Percentiles rank a stretch among this genome's conserved stretches.
Evolutionary conservation across 2,888 invertebrate species (phyloP).

Genomic region (Pycnomerus fuliginosus): DNA sequence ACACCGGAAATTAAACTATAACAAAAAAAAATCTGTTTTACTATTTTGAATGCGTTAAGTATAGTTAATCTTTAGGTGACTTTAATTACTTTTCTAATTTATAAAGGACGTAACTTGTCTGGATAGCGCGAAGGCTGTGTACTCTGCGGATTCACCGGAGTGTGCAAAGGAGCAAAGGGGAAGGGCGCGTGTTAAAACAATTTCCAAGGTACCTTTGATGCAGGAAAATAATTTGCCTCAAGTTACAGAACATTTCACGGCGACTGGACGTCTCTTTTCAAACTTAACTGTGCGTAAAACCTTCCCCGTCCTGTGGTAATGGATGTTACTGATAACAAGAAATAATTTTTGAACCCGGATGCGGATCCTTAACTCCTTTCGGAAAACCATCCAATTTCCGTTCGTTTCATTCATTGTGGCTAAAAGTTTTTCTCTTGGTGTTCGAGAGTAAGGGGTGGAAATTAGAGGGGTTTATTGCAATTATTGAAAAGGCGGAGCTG

Average conservation of each 20-base stretch:
- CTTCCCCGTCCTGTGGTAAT: conserved; percentile 27
- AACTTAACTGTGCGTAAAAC: conserved; percentile 40
- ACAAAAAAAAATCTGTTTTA: too few species aligned
- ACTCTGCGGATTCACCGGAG: too few species aligned
- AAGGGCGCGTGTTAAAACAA: conserved; percentile 47
- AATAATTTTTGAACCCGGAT: conserved; percentile 20
- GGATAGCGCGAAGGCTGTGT: too few species aligned
- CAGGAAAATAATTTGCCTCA: conserved; percentile 49
- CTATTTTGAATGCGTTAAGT: too few species aligned
- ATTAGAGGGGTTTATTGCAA: conserved; percentile 2
- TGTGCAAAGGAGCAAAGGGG: conserved; percentile 24
- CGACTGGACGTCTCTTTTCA: conserved; percentile 42
- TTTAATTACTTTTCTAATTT: too few species aligned
- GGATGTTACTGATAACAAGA: conserved; percentile 35
- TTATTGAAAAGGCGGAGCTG: conserved; percentile 15
- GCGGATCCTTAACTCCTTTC: not conserved
- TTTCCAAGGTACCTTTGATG: conserved; percentile 47
- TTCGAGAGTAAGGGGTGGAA: not conserved
- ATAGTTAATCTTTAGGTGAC: too few species aligned
- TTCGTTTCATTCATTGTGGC: not conserved
- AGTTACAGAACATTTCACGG: conserved; percentile 49
- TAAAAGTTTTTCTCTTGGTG: too few species aligned
- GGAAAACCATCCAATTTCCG: conserved; percentile 19
- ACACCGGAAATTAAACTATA: conserved; percentile 19
- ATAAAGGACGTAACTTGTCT: not conserved